phyloP scores from a whole-genome alignment of 2,113 vertebrate species.

The Tricholaema leucomelas region DNA sequence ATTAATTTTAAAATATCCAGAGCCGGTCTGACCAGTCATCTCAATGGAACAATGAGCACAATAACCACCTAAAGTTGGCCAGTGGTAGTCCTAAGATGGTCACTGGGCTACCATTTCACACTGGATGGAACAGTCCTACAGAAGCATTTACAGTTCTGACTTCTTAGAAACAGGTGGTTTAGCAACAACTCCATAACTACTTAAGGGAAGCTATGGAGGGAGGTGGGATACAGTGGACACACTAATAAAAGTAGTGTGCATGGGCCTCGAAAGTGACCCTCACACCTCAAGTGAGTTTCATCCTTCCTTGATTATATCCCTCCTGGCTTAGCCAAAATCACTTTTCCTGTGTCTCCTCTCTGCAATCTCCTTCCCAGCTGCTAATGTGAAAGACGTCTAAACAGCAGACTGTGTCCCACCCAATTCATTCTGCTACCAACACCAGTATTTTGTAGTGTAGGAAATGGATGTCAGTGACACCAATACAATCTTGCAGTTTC shows the following conservation, averaged over 20 bases:
- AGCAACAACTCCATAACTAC: neutral
- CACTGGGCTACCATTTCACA: neutral
- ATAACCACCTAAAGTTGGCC: neutral
- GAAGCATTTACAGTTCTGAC: neutral
- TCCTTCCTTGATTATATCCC: neutral
- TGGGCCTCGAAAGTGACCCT: neutral
- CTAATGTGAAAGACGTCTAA: neutral
- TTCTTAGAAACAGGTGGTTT: neutral
- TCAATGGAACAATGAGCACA: neutral
- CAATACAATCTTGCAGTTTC: neutral
- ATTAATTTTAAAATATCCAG: neutral
- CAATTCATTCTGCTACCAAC: neutral
- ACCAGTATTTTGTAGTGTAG: neutral
- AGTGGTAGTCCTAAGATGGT: fast-evolving
- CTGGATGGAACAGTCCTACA: neutral
- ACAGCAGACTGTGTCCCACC: fast-evolving
- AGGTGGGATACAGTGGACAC: neutral
- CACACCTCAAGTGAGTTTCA: neutral
- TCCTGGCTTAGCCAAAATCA: fast-evolving
- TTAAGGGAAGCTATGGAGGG: neutral
- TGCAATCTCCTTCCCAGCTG: neutral
- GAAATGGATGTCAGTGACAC: neutral
- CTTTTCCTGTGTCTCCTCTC: neutral
- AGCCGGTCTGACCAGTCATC: neutral
- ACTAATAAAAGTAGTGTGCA: neutral